These are phyloP conservation scores for Melinaea menophilus DNA, from an alignment of 2,888 invertebrate species.

Conservation along the genomic window DNA sequence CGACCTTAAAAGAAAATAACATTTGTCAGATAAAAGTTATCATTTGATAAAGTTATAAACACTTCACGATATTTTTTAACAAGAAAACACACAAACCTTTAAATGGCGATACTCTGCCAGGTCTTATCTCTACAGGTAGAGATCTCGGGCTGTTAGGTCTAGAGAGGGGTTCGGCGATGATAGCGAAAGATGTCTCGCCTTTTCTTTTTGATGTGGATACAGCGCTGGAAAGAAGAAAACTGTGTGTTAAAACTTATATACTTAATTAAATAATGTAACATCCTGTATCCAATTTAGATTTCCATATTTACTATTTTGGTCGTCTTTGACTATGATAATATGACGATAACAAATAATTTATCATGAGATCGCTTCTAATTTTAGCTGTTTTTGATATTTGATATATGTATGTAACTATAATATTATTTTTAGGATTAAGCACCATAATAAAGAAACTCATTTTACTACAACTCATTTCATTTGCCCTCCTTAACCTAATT, in stretches of 20 bases:
- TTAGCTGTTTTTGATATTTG: too few relatives aligned
- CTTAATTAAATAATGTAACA: too few relatives aligned
- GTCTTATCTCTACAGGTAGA: constrained; percentile 57
- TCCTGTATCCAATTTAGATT: too few relatives aligned
- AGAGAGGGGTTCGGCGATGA: constrained; percentile 78
- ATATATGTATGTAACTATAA: too few relatives aligned
- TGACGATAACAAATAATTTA: too few relatives aligned
- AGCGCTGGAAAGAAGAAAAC: constrained; percentile 47
- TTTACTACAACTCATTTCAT: neutral
- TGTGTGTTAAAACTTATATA: neutral
- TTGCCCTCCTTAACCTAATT: constrained; percentile 16
- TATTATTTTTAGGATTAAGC: too few relatives aligned
- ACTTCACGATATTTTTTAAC: neutral
- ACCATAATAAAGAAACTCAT: neutral
- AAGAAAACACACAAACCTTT: constrained; percentile 55
- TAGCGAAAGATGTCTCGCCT: constrained; percentile 83
- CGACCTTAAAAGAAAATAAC: constrained; percentile 51
- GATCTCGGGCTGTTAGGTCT: constrained; percentile 67
- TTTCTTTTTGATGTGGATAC: constrained; percentile 76
- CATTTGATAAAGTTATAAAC: neutral
- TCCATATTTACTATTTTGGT: too few relatives aligned
- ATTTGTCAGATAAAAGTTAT: constrained; percentile 11
- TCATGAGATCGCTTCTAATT: too few relatives aligned
- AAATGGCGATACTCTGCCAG: constrained; percentile 79
- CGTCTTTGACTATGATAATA: too few relatives aligned